A percentile compares a stretch with the other conserved stretches of the same genome.
Conservation (phyloP, 2,113 vertebrate genomes). For the Amblyopsis rosae region DNA sequence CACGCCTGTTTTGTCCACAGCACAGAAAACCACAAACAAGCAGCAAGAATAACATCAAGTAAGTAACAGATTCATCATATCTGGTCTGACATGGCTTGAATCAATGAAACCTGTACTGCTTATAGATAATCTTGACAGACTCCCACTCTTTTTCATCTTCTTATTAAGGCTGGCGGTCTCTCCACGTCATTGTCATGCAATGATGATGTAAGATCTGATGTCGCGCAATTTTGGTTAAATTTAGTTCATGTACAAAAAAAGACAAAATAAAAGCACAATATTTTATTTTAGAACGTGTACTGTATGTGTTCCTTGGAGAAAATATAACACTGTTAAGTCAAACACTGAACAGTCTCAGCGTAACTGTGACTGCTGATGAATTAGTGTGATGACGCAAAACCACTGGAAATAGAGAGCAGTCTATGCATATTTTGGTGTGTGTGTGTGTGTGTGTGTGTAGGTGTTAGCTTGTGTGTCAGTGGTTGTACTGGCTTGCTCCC, state of each 20-base stretch:
- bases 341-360: conserved; percentile 40
- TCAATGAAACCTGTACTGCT: conserved; percentile 52
- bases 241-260: conserved; percentile 17
- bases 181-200: conserved; percentile 13
- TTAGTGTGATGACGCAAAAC: conserved; percentile 68
- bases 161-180: conserved; percentile 19
- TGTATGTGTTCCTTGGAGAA: conserved; percentile 31
- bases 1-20: conserved; percentile 57
- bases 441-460: conserved; percentile 15
- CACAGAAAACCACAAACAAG: conserved; percentile 72
- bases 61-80: conserved; percentile 52
- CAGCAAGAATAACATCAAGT: conserved; percentile 78
- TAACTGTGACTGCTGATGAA: conserved; percentile 58
- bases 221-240: conserved; percentile 12
- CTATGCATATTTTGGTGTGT: conserved; percentile 31
- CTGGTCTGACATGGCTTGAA: conserved; percentile 50
- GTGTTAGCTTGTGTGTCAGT: conserved; percentile 35
- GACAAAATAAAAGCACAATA: not conserved
- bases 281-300: not conserved
- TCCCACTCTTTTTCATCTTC: not conserved
- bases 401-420: conserved; percentile 63
- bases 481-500: not conserved
- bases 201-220: too few relatives aligned
- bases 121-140: conserved; percentile 36
- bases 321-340: conserved; percentile 32